Percentiles rank a stretch among this genome's conserved stretches.
Evolutionary conservation across 2,797 vertebrate genomes (phyloP).

Genomic region (Gadopsis marmoratus): DNA sequence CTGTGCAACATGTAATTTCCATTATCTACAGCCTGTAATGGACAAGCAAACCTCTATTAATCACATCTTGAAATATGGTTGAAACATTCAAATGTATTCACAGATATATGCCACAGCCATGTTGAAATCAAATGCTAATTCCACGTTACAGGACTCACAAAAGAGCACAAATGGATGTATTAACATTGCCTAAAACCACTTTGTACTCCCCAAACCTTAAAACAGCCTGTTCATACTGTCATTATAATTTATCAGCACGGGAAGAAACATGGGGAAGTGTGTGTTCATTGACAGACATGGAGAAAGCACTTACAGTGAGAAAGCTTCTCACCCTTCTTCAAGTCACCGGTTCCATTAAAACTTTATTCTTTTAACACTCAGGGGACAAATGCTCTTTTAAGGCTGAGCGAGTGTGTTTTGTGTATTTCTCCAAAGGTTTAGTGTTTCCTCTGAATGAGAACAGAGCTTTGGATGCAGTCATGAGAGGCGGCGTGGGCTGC

Average conservation of each 20-base stretch:
- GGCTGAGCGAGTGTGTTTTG: slow-evolving; percentile 33
- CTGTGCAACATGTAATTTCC: neutral
- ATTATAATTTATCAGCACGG: slow-evolving; percentile 56
- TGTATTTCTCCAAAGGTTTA: slow-evolving; percentile 42
- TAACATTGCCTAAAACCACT: slow-evolving; percentile 59
- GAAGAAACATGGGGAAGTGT: slow-evolving; percentile 27
- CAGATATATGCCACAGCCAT: slow-evolving; percentile 25
- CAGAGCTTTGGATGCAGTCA: slow-evolving; percentile 20
- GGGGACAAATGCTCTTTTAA: slow-evolving; percentile 42
- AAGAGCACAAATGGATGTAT: slow-evolving; percentile 57
- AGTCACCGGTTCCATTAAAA: slow-evolving; percentile 57
- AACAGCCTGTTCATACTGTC: slow-evolving; percentile 33
- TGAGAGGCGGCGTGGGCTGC: slow-evolving; percentile 18
- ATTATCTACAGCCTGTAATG: slow-evolving; percentile 8
- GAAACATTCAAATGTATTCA: slow-evolving; percentile 52
- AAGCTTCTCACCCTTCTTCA: slow-evolving; percentile 13
- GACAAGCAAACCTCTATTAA: slow-evolving; percentile 19
- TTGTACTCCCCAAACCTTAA: slow-evolving; percentile 34
- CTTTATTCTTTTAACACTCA: slow-evolving; percentile 39
- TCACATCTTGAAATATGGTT: neutral
- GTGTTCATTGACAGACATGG: slow-evolving; percentile 37
- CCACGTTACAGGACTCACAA: slow-evolving; percentile 33
- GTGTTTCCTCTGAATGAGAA: slow-evolving; percentile 55
- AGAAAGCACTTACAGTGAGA: slow-evolving; percentile 59
- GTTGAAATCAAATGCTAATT: slow-evolving; percentile 52